Base-by-base conservation (phyloP, 2,888 invertebrate species). In the Coremacera marginata region DNA sequence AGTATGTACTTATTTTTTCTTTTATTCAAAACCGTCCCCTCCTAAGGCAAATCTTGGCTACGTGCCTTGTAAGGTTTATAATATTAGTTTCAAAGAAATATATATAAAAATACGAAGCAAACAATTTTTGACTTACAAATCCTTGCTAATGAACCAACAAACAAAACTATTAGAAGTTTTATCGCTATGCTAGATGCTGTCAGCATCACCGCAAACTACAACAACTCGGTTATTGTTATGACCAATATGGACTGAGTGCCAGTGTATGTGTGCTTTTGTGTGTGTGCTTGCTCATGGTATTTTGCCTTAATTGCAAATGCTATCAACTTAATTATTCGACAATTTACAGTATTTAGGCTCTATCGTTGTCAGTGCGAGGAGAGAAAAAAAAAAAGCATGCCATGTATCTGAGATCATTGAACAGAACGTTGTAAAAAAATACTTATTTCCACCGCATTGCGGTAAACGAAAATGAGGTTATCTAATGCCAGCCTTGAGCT, bases 301-400 rank as follows among this genome's bases (percentile, higher is more conserved):
- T n/a, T 34, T 34, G 22, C 37, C 11, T 44, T 60, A 55, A 70
- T 70, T 70, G 37, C 55, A 55, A 70, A 44, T 57, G 19, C n/a
- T 60, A 44, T 55, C 16, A 60, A 60, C 44, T 71, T 60, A 55
- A 71, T 71, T 71, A 60, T 71, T 55, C 16, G 71, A 44, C 71
- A n/a, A 60, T 60, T 71, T 71, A 7, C 8, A 71, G 14, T 22
- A 51, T 68, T 49, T 34, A 44, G 49, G 49, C 3, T 22, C 19
- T 44, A 7, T 67, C 16, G 37, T 19, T 22, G 19, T n/a, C 27
- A 37, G 62, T n/a, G 34, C 14, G 9, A n/a, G 14, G 9, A 22
- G n/a, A 65, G 0, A 14, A n/a, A 34, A 19, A 19, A 19, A 67
- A 14, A 63, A 44, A 5, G 37, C n/a, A 51, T 31, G 3, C 31